phyloP scores from a whole-genome alignment of 2,888 invertebrate genomes.

The Hypselothyrea guttata region DNA sequence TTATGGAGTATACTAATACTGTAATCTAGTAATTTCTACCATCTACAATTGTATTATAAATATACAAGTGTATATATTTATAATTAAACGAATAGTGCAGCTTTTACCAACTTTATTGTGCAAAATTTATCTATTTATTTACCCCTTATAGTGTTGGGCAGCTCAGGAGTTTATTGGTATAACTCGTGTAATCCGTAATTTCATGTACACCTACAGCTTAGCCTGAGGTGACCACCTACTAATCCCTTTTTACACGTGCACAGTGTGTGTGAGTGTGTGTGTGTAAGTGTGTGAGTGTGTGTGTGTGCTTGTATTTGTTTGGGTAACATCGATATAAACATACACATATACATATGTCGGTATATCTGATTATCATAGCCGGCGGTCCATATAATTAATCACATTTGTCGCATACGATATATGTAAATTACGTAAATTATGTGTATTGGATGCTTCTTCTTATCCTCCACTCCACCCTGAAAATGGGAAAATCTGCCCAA shows the following conservation, averaged over 20 bases:
- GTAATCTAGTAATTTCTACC: too few relatives aligned
- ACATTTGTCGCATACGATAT: conserved; percentile 26
- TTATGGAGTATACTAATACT: too few relatives aligned
- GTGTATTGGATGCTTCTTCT: too few relatives aligned
- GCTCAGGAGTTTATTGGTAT: conserved; percentile 4
- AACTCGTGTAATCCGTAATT: conserved; percentile 40
- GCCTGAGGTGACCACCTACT: conserved; percentile 49
- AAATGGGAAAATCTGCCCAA: too few relatives aligned
- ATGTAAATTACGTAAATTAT: conserved; percentile 35
- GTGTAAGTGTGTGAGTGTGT: conserved; percentile 11
- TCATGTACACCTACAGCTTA: conserved; percentile 36
- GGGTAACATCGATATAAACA: conserved; percentile 8
- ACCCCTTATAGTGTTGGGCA: background rate
- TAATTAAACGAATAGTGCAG: too few relatives aligned
- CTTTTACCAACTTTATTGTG: background rate
- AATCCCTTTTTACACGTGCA: conserved; percentile 42
- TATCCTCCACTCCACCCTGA: too few relatives aligned
- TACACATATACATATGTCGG: background rate
- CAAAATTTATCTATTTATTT: background rate
- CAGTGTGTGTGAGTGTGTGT: conserved; percentile 4
- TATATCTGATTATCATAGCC: conserved; percentile 16
- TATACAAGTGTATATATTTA: too few relatives aligned
- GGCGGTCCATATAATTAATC: conserved; percentile 48
- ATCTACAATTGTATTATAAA: too few relatives aligned
- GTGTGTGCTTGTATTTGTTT: conserved; percentile 21